Conservation (phyloP, 2,113 vertebrate species). For the Podocnemis expansa region DNA sequence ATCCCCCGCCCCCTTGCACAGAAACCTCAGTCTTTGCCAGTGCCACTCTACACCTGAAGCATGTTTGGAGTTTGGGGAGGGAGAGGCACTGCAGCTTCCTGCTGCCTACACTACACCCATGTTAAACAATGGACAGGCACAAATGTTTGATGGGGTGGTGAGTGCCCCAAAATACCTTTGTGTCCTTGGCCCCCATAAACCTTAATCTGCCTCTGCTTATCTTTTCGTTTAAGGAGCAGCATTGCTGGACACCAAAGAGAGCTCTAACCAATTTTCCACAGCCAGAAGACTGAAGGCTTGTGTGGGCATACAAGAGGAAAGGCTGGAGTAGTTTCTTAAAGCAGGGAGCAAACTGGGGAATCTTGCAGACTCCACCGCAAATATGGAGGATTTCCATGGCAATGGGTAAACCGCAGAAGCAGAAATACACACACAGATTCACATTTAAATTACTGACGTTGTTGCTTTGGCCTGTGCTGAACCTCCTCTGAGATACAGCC, state of each 20-base stretch:
- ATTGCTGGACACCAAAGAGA: background rate
- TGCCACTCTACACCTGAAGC: too few species aligned
- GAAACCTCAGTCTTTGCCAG: too few species aligned
- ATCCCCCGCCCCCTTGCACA: too few species aligned
- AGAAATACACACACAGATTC: fast-evolving
- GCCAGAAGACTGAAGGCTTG: background rate
- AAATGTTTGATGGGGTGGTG: too few species aligned
- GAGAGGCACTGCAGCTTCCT: too few species aligned
- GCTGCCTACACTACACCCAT: too few species aligned
- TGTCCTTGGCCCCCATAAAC: too few species aligned
- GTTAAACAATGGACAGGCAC: too few species aligned
- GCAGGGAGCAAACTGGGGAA: background rate
- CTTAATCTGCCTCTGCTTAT: too few species aligned
- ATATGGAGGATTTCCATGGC: background rate
- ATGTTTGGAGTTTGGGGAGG: too few species aligned
- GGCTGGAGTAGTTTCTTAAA: background rate
- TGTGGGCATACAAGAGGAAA: background rate
- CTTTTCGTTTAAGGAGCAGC: fast-evolving
- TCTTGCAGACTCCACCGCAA: background rate
- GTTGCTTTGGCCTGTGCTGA: background rate
- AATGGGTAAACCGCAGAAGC: background rate
- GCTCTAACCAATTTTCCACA: background rate
- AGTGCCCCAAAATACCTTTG: too few species aligned
- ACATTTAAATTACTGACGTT: background rate
- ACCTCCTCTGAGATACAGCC: background rate